Evolutionary conservation across 2,113 vertebrate genomes (phyloP), one percentile per base, ranked within the genome.

Genomic region (Psilopsiagon aurifrons): DNA sequence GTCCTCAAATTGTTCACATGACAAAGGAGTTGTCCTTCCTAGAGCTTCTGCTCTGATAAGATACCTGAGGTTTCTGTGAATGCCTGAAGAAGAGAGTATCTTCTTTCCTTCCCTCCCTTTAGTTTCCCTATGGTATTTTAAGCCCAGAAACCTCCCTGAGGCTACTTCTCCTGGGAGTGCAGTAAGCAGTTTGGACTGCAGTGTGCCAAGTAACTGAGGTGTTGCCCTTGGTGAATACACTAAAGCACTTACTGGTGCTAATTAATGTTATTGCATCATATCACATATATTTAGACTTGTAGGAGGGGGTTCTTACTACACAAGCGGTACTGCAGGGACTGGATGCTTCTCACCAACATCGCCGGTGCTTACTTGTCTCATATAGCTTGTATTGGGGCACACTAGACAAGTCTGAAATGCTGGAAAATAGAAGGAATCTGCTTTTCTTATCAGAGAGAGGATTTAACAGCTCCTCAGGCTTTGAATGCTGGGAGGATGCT

Each of bases 1-100:
- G 73, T 66, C 68, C 88, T 92, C 77, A 89, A 92, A 92, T 95
- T 96, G 94, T 90, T 97, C 90, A 92, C 76, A 47, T 37, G 74
- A 89, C 79, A 91, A 94, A 94, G 68, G 47, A 88, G 63, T 63
- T 6, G 22, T 95, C 83, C 88, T 87, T 88, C 37, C 64, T 62
- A 8, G 51, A 39, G 84, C 76, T 85, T 81, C 94, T 76, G 86
- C 67, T 83, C 91, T 77, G 91, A 96, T 83, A 88, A 86, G 90
- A 91, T 35, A 91, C 54, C 69, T 68, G 88, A 67, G 57, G 90
- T 91, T 83, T 62, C 79, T 54, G 51, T 82, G 75, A 70, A 57
- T 11, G 57, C 47, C 52, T 93, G 55, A 66, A 71, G 63, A 69
- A 60, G 24, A 62, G 64, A 74, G 63, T 59, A 60, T 52, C 70